Conservation (phyloP, 2,113 vertebrate genomes). For the Uropsilus gracilis region DNA sequence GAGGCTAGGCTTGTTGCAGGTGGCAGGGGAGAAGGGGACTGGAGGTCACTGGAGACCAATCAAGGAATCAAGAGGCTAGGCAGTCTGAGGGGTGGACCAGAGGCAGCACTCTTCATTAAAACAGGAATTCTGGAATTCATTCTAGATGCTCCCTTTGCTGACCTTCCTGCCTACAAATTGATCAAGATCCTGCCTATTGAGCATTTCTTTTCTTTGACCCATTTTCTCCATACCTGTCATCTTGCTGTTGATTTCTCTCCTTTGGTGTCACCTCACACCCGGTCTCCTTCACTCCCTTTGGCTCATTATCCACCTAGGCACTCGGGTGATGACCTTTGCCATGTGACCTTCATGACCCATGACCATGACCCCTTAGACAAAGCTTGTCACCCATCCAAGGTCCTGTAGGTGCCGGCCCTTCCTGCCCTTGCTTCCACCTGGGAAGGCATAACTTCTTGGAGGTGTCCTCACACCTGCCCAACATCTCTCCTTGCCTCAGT, state of each 20-base stretch:
- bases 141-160: background rate
- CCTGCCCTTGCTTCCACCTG: background rate
- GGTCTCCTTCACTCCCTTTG: background rate
- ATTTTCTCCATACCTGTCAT: background rate
- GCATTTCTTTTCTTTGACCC: background rate
- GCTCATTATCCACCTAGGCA: background rate
- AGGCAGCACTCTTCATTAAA: background rate
- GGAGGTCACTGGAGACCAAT: background rate
- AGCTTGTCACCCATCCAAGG: too few relatives aligned
- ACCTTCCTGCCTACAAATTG: background rate
- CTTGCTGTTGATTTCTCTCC: background rate
- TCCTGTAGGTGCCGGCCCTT: background rate
- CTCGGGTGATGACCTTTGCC: background rate
- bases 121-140: background rate
- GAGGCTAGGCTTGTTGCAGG: background rate
- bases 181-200: background rate
- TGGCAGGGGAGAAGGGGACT: background rate
- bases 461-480: background rate
- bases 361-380: too few relatives aligned
- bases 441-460: background rate
- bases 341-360: background rate
- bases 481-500: background rate
- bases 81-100: background rate
- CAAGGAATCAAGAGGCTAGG: background rate
- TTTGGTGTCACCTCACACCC: background rate